Evolutionary conservation across 2,113 vertebrate genomes (phyloP), one percentile per base, ranked within the genome.

Genomic region (Lamprotornis superbus): DNA sequence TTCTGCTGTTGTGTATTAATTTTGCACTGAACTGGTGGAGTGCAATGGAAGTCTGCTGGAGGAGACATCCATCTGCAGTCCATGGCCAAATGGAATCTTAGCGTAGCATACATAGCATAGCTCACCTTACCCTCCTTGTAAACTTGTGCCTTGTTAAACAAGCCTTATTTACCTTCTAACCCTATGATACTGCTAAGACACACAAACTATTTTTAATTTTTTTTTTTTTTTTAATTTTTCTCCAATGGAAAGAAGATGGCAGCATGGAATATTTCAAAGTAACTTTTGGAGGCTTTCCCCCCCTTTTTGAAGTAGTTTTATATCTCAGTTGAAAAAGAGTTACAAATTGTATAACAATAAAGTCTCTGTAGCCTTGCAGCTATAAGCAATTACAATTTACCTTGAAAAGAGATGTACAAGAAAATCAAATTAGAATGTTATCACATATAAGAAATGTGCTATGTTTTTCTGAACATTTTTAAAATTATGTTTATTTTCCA

Each of bases 101-200:
- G 2, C 2, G 4, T 47, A 44, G 6, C 4, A 4, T 42, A 35
- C 5, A 9, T 0, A 61, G 7, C 24, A 68, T 7, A 46, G 25
- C 31, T 64, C 8, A 33, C 3, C 17, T 78, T 55, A 19, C 2
- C 1, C 5, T 42, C 44, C 50, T 81, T 3, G 7, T 22, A 68
- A 71, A 17, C 17, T 40, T 70, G 5, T 61, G 7, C 3, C 31
- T 30, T 67, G 5, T 49, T 71, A 55, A 68, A 59, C 1, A 64
- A 46, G 7, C 19, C 3, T 8, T 65, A 12, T 68, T 81, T 56
- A 10, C 21, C 10, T 52, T 52, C 50, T 52, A 95, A 39, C 2
- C 8, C 27, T 40, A 5, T 42, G 21, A 35, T 24, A 47, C 10
- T 33, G 17, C 5, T 81, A 18, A 64, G 15, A 23, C 18, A 42